Conservation (phyloP, 2,888 invertebrate species). For the Ectemnius cavifrons region DNA sequence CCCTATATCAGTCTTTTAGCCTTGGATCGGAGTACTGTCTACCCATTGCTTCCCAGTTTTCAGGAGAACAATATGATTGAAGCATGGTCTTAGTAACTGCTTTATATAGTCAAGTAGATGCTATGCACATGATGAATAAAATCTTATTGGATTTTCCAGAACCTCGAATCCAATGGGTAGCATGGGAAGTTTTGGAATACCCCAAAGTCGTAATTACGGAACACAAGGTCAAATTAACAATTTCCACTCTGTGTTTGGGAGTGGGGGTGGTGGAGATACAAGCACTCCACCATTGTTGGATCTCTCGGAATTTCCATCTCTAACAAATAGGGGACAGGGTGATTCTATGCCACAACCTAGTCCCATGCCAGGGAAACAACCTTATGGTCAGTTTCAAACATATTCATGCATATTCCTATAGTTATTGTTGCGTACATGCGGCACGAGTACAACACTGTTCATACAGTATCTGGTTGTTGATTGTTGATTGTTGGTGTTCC, state of each 20-base stretch:
- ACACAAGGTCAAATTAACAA: conserved; percentile 79
- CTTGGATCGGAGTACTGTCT: conserved; percentile 5
- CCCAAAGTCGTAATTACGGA: conserved; percentile 80
- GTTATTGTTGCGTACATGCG: no score
- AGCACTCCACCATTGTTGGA: conserved; percentile 93
- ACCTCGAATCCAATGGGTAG: conserved; percentile 81
- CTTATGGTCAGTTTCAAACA: conserved; percentile 85
- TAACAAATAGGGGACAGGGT: conserved; percentile 91
- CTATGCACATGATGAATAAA: conserved; percentile 12
- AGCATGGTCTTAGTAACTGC: conserved; percentile 3
- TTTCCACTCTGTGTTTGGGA: conserved; percentile 91
- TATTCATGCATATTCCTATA: conserved; percentile 17
- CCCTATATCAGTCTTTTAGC: conserved; percentile 4
- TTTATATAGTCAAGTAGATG: not conserved
- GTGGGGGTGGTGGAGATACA: conserved; percentile 84
- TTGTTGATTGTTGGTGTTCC: not conserved
- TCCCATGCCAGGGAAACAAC: conserved; percentile 94
- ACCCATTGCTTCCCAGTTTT: conserved; percentile 12
- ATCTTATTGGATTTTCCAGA: conserved; percentile 73
- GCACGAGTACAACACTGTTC: no score
- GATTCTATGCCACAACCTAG: conserved; percentile 88
- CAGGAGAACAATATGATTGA: conserved; percentile 3
- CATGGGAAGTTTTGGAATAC: conserved; percentile 84
- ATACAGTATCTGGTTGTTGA: not conserved
- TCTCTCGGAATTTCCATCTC: conserved; percentile 94